Evolutionary conservation across 35 echinoderm and acorn worm genomes (phyloP).

Genomic region (Holothuria glaberrima): DNA sequence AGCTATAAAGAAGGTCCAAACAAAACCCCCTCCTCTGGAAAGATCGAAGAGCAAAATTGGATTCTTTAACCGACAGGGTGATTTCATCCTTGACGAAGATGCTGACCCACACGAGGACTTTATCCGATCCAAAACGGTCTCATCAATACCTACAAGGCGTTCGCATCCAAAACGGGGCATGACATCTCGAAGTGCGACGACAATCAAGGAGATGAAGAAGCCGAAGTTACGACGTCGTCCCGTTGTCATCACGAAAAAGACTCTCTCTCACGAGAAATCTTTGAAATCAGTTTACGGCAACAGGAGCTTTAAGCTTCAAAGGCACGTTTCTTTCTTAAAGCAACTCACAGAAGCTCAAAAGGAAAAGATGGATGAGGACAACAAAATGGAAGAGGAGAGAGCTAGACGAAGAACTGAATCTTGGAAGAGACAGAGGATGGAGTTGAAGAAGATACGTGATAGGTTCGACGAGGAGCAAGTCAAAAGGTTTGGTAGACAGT

Average conservation of each 20-base stretch:
- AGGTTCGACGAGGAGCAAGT: slow-evolving; percentile 96
- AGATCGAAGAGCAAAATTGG: slow-evolving; percentile 43
- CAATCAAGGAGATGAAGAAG: slow-evolving; percentile 20
- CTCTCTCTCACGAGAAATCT: slow-evolving; percentile 60
- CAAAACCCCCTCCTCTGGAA: not conserved
- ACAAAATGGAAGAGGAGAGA: slow-evolving; percentile 33
- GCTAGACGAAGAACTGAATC: slow-evolving; percentile 46
- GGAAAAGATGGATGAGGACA: slow-evolving; percentile 65
- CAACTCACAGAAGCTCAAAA: slow-evolving; percentile 68
- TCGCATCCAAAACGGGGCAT: not conserved
- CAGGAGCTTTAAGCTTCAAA: slow-evolving; percentile 68
- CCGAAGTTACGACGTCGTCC: slow-evolving; percentile 53
- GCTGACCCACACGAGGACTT: not conserved
- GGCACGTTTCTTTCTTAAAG: slow-evolving; percentile 73
- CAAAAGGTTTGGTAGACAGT: slow-evolving; percentile 86
- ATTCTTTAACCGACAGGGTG: slow-evolving; percentile 22
- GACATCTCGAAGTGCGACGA: slow-evolving; percentile 42
- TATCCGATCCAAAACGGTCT: slow-evolving; percentile 7
- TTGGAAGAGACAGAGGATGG: slow-evolving; percentile 53
- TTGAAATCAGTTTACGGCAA: slow-evolving; percentile 81
- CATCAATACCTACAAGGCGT: not conserved
- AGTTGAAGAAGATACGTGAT: slow-evolving; percentile 70
- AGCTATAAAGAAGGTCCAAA: not conserved
- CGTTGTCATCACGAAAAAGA: slow-evolving; percentile 85
- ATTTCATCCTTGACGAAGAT: slow-evolving; percentile 21